Base-by-base conservation (phyloP, 2,797 vertebrate genomes). In the Sibirionetta formosa region DNA sequence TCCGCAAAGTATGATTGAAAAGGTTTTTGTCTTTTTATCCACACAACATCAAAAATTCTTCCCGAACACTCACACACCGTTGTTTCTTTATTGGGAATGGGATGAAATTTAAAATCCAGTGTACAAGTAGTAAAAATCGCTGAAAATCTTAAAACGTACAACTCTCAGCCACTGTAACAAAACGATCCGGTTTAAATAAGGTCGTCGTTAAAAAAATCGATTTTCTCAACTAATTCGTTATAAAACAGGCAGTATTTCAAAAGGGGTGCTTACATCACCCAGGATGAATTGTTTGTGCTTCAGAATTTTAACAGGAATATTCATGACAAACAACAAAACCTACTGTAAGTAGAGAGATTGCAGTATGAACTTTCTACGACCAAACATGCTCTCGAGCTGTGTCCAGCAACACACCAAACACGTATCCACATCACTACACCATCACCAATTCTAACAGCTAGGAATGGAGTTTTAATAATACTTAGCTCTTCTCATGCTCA, bases 261-360 rank as follows among this genome's bases (percentile, higher is more conserved):
- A 91, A 92, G 60, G 76, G 57, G 58, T 84, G 80, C 81, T 94
- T 86, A 71, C 50, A 57, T 95, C 77, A 50, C 70, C 76, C 48
- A n/a, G 80, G 86, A 91, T 60, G 73, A 92, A 70, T 87, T 29
- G 42, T 88, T 95, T 97, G 94, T 96, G 94, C 95, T 97, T 96
- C 50, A 71, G 56, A 90, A 87, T 68, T 79, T 70, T 57, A 53
- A 88, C 88, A 94, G 40, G 73, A 93, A 75, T 40, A 78, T 50
- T 91, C 2, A 2, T 90, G 80, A 83, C 77, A 73, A 89, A 88
- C 79, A 71, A 72, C 82, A 82, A 96, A 80, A 61, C 78, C 71
- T 89, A 2, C 50, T 46, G 80, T 75, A 83, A 68, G 57, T 71
- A 87, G 75, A 90, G 66, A 68, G 33, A 38, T 1, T 72, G 44